Evolutionary conservation across 2,113 vertebrate genomes (phyloP).

Genomic region (Sprattus sprattus): DNA sequence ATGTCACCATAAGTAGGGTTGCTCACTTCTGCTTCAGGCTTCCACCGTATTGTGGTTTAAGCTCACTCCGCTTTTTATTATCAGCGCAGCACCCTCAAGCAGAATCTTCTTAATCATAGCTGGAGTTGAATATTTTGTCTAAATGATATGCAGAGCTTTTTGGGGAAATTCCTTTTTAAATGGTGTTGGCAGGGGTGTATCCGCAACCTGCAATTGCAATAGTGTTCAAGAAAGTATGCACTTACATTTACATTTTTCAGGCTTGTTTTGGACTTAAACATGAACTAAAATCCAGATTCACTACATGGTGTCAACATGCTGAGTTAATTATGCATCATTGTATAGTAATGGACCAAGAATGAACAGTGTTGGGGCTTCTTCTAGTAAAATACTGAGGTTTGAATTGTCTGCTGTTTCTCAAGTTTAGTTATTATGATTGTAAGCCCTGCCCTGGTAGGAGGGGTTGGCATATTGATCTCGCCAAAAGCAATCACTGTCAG

Average conservation of each 20-base stretch:
- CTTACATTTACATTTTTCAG: neutral
- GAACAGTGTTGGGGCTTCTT: too few relatives aligned
- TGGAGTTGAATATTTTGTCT: neutral
- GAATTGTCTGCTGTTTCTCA: neutral
- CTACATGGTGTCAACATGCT: too few relatives aligned
- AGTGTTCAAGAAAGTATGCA: neutral
- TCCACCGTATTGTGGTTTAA: neutral
- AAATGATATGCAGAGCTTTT: neutral
- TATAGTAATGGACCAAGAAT: neutral
- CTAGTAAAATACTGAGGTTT: neutral
- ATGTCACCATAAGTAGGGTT: neutral
- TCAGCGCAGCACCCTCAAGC: neutral
- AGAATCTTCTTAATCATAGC: neutral
- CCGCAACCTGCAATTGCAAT: neutral
- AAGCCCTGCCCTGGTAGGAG: neutral
- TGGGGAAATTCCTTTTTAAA: neutral
- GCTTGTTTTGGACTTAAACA: neutral
- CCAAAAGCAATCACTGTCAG: neutral
- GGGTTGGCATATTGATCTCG: neutral
- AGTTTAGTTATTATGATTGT: neutral
- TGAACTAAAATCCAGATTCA: too few relatives aligned
- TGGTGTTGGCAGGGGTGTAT: neutral
- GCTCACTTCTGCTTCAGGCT: neutral
- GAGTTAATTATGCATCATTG: neutral
- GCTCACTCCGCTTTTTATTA: neutral